Percentiles rank a stretch among this genome's conserved stretches.
Conservation (phyloP, 2,113 vertebrate species). For the Triplophysa siluroides region DNA sequence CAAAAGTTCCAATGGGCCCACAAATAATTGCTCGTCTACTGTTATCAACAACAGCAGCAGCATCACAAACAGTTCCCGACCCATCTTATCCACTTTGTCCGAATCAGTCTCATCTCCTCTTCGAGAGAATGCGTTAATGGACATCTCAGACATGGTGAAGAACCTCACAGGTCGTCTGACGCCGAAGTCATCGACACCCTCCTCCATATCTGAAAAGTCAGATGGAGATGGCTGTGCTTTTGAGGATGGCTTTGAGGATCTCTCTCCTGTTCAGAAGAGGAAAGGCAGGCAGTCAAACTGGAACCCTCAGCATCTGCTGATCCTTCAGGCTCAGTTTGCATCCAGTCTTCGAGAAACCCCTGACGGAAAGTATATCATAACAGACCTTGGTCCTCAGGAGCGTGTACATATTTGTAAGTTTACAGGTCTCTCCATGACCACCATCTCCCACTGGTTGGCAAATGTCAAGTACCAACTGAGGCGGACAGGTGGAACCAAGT, state of each 20-base stretch:
- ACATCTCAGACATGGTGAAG: conserved; percentile 99
- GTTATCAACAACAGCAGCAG: conserved; percentile 59
- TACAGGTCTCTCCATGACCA: conserved; percentile 99
- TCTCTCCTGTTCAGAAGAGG: conserved; percentile 92
- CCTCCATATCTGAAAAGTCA: conserved; percentile 94
- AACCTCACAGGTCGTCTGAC: conserved; percentile 96
- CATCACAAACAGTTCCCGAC: conserved; percentile 62
- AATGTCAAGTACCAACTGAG: conserved; percentile 99
- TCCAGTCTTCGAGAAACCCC: conserved; percentile 91
- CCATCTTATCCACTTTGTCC: conserved; percentile 74
- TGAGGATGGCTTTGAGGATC: conserved; percentile 92
- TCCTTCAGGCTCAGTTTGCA: conserved; percentile 97
- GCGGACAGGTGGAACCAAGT: conserved; percentile 97
- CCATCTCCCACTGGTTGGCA: conserved; percentile 99
- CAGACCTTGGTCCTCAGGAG: conserved; percentile 95
- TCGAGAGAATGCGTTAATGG: conserved; percentile 96
- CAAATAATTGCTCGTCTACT: conserved; percentile 53
- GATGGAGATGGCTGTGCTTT: conserved; percentile 91
- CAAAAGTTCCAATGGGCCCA: conserved; percentile 77
- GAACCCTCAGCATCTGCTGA: conserved; percentile 98
- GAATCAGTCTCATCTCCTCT: conserved; percentile 83
- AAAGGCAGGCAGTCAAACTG: conserved; percentile 99
- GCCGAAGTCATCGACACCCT: conserved; percentile 95
- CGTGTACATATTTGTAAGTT: conserved; percentile 99
- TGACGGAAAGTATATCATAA: conserved; percentile 94